A percentile compares a stretch with the other conserved stretches of the same genome.
These are phyloP conservation scores for Isoperla grammatica DNA, from an alignment of 2,888 invertebrate species.

Conservation along the genomic window DNA sequence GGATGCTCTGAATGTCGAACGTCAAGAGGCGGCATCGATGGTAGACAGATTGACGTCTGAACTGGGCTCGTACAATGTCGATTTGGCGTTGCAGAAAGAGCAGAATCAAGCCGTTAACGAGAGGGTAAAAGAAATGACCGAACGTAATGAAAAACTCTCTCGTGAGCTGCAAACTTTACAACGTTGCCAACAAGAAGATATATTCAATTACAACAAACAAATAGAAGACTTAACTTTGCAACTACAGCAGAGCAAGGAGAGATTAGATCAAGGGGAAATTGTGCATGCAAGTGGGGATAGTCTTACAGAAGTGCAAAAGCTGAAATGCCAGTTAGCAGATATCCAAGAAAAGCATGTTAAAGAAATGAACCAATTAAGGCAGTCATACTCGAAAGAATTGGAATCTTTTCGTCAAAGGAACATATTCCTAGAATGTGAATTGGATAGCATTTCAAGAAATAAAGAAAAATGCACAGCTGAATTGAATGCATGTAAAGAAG, in stretches of 20 bases:
- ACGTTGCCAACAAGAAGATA: not conserved
- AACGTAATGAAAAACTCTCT: not conserved
- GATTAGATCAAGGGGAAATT: slow-evolving; percentile 32
- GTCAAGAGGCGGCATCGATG: not conserved
- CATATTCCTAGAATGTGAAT: slow-evolving; percentile 38
- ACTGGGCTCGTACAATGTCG: not conserved
- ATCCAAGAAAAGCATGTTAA: slow-evolving; percentile 37
- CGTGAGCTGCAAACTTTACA: no score
- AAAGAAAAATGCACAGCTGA: slow-evolving; percentile 36
- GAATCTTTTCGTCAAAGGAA: slow-evolving; percentile 37
- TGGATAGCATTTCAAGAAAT: slow-evolving; percentile 37
- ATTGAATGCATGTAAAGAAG: slow-evolving; percentile 33
- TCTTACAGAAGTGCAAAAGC: slow-evolving; percentile 26
- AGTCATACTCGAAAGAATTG: slow-evolving; percentile 26
- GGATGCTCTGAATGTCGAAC: slow-evolving; percentile 15
- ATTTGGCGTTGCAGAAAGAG: not conserved
- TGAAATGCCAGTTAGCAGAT: slow-evolving; percentile 36
- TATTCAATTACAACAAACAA: not conserved
- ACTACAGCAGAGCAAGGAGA: slow-evolving; percentile 37
- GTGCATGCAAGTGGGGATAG: slow-evolving; percentile 13
- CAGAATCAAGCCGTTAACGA: slow-evolving; percentile 7
- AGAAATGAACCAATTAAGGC: not conserved
- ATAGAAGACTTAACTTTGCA: slow-evolving; percentile 14
- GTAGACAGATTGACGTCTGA: not conserved
- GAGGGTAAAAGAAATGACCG: not conserved